These are phyloP conservation scores for Calyptomena viridis DNA, from an alignment of 2,113 vertebrate species.

Conservation along the genomic window DNA sequence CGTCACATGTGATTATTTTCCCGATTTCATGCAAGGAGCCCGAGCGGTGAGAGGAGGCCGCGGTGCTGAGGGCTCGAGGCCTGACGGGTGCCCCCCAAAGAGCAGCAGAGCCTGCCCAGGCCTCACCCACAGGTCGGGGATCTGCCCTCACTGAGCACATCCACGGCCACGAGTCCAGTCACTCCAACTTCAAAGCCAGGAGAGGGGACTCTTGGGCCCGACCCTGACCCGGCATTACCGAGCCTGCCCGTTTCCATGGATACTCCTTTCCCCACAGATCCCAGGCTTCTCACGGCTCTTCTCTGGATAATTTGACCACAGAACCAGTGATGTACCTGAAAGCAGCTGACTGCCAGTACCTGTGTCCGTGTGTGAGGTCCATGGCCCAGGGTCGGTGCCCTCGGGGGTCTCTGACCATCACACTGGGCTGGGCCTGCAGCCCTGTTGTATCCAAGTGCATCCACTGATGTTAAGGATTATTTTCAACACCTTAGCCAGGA, in stretches of 20 bases:
- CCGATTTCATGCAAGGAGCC: background rate
- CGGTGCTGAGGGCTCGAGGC: background rate
- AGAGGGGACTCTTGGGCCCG: rapidly evolving
- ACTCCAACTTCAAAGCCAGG: background rate
- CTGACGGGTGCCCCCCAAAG: background rate
- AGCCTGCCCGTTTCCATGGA: rapidly evolving
- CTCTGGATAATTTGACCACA: rapidly evolving
- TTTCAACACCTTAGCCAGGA: background rate
- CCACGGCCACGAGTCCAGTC: background rate
- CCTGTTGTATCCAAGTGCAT: background rate
- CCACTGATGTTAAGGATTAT: background rate
- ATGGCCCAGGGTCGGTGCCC: background rate
- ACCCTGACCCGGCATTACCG: background rate
- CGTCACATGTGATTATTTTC: background rate
- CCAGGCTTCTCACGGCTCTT: background rate
- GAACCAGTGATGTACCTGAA: background rate
- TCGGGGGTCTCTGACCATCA: background rate
- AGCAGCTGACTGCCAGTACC: background rate
- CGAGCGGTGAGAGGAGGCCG: background rate
- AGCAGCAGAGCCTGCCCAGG: background rate
- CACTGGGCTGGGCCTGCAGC: background rate
- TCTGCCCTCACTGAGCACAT: background rate
- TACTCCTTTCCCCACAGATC: rapidly evolving
- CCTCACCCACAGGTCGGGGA: background rate
- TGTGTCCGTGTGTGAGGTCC: rapidly evolving